These are phyloP conservation scores for Leptinotarsa rubiginosa DNA, from an alignment of 2,888 invertebrate genomes.

Conservation along the genomic window DNA sequence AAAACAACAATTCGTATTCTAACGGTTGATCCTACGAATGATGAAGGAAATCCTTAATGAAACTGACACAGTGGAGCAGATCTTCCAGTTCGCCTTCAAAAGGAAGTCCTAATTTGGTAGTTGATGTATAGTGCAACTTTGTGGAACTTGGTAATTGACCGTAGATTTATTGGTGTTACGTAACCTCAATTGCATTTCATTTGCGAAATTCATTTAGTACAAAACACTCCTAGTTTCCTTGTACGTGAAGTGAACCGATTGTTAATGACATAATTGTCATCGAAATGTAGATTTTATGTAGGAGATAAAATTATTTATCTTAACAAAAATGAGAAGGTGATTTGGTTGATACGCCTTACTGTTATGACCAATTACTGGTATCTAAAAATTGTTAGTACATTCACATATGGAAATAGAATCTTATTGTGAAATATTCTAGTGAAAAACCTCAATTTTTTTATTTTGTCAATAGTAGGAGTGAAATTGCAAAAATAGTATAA, in stretches of 20 bases:
- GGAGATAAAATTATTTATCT: too few species aligned
- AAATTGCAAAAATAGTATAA: too few species aligned
- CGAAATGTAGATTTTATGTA: neutral
- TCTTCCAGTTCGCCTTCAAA: neutral
- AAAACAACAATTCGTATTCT: neutral
- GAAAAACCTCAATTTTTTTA: too few species aligned
- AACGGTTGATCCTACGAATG: constrained; percentile 4
- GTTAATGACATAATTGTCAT: neutral
- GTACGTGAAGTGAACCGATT: neutral
- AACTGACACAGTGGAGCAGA: constrained; percentile 4
- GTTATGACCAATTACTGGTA: too few species aligned
- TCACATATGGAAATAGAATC: too few species aligned
- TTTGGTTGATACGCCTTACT: too few species aligned
- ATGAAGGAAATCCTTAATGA: constrained; percentile 15
- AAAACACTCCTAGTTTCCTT: neutral
- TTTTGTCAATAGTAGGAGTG: too few species aligned
- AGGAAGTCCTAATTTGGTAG: constrained; percentile 9
- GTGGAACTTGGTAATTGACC: constrained; percentile 8
- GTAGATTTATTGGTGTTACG: neutral
- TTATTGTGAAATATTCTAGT: too few species aligned
- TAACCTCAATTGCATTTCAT: neutral
- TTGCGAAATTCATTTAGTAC: neutral
- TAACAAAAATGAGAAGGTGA: too few species aligned
- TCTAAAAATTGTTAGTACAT: too few species aligned
- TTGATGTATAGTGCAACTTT: constrained; percentile 13